Conservation (phyloP, 2,797 vertebrate genomes). For the Lindbergichthys nudifrons region DNA sequence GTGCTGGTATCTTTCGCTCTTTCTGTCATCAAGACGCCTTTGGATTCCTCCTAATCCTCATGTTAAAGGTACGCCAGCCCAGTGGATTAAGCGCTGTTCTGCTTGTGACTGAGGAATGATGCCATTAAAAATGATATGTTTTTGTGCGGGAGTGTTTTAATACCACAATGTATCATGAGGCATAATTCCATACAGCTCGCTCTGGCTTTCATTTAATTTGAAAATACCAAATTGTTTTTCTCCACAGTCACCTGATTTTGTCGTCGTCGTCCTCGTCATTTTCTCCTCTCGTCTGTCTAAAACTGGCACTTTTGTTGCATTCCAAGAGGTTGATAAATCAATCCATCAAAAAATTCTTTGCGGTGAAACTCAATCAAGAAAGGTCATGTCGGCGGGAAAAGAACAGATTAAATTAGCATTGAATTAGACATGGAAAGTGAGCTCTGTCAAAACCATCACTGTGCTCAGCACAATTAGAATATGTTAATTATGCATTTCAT, state of each 20-base stretch:
- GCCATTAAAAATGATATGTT: slow-evolving; percentile 69
- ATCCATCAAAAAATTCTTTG: slow-evolving; percentile 99
- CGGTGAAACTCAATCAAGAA: slow-evolving; percentile 99
- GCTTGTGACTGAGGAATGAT: slow-evolving; percentile 74
- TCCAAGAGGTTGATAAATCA: slow-evolving; percentile 99
- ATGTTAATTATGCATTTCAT: slow-evolving; percentile 99
- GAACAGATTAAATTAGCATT: slow-evolving; percentile 99
- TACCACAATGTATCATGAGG: slow-evolving; percentile 64
- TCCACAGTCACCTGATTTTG: slow-evolving; percentile 71
- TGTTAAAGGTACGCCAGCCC: slow-evolving; percentile 78
- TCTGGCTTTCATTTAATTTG: slow-evolving; percentile 74
- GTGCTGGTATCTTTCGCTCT: slow-evolving; percentile 65
- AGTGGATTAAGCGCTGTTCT: slow-evolving; percentile 77
- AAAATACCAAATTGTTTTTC: slow-evolving; percentile 75
- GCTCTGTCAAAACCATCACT: slow-evolving; percentile 99
- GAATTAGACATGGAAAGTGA: slow-evolving; percentile 99
- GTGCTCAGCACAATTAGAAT: slow-evolving; percentile 99
- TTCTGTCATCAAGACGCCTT: slow-evolving; percentile 72
- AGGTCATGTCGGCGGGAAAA: slow-evolving; percentile 99
- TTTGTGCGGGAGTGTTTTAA: slow-evolving; percentile 60
- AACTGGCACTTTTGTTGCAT: slow-evolving; percentile 98
- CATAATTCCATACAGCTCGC: slow-evolving; percentile 64
- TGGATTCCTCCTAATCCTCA: slow-evolving; percentile 75
- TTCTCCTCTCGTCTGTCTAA: slow-evolving; percentile 78
- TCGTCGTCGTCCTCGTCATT: slow-evolving; percentile 50